Base-by-base conservation (phyloP, 1,140 invertebrate species). In the Notospermus geniculatus region DNA sequence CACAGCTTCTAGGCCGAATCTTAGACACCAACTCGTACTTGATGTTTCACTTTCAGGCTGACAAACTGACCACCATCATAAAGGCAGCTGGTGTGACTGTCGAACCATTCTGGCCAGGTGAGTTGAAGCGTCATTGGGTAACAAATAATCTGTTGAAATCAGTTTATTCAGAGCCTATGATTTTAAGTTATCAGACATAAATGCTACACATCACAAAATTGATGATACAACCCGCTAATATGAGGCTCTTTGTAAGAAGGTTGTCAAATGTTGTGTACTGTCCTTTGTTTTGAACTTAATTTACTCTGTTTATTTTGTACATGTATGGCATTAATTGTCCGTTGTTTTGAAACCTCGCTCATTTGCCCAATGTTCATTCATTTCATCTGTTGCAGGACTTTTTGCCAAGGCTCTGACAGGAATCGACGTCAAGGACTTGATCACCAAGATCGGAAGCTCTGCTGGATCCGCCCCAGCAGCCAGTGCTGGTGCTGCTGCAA, bases 361-460 rank as follows among this genome's bases (percentile, higher is more conserved):
- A n/a, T n/a, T n/a, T n/a, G n/a, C n/a, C n/a, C n/a, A n/a, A n/a
- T n/a, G n/a, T n/a, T n/a, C n/a, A n/a, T n/a, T n/a, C n/a, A n/a
- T n/a, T 5, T 27, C 22, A 11, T 55, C 17, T 29, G 17, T 56
- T 7, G 1, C 66, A 83, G 82, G 92, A 77, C 85, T 99, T 29
- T 99, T 99, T 82, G 93, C 95, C 63, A 98, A 98, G 82, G 93
- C 95, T 46, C 83, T 99, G 57, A 94, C 98, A 83, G 92, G 92
- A 61, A 83, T 98, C 59, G 95, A 97, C 76, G 87, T 98, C 29
- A 95, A 93, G 80, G 91, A 94, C 53, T 83, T 99, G 68, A 94
- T 99, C 80, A 91, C 91, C 57, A 98, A 94, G 78, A 90, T 99
- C 71, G 92, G 95, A 23, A 91, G 91, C 59, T 93, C 93, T 62